Base-by-base conservation (phyloP, 2,888 invertebrate genomes). In the Biston stratarius region DNA sequence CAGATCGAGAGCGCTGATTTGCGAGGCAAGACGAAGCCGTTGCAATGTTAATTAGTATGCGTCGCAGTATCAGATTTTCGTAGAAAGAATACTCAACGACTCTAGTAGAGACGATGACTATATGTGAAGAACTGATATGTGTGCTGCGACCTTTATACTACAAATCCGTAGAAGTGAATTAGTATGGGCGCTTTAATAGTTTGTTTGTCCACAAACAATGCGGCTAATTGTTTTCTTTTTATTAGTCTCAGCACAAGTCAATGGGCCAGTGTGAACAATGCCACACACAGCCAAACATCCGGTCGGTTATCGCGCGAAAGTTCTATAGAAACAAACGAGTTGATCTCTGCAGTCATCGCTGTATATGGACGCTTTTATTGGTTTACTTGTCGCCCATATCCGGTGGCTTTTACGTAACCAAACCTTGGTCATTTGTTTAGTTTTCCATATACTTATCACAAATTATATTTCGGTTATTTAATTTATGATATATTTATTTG, bases 271-370 rank as follows among this genome's bases (percentile, higher is more conserved):
- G 75, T 72, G 83, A 88, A 91, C 90, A 91, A 91, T 91, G 82
- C 86, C 83, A 86, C 87, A 86, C 85, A 84, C 84, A 83, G 82
- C 80, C 85, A 91, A 91, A 91, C 90, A 91, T 92, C 91, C 92
- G 92, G 88, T 77, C 73, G 73, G 85, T 87, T 90, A 90, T 92
- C 90, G 85, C 78, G 77, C 74, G 82, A 85, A 84, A 86, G 82
- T 88, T 85, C 78, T 80, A 85, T 83, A 83, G 83, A 83, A 86
- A 83, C 70, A 71, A 72, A 81, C 77, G 74, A 76, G 80, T 81
- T 81, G 84, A 83, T 86, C 81, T 80, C 78, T 79, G 84, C 83
- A 86, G 86, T 88, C 77, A 80, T 84, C 83, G 85, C 86, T 85
- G 86, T 82, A 82, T 76, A 75, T 76, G 71, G 76, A 77, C 76